Evolutionary conservation across 2,888 invertebrate genomes (phyloP).

Genomic region (Melieria crassipennis): DNA sequence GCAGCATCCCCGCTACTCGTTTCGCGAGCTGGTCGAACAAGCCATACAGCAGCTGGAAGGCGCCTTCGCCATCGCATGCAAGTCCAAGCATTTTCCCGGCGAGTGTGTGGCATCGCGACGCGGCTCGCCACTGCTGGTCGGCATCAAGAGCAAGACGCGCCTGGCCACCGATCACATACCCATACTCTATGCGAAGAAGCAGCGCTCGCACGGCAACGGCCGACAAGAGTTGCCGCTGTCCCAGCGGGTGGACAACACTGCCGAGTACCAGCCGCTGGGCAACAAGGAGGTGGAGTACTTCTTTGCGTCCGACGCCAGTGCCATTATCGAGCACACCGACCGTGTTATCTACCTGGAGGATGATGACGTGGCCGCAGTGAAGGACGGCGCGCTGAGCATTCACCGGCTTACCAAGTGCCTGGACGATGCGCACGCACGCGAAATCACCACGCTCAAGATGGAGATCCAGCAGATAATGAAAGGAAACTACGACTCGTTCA

Average conservation of each 20-base stretch:
- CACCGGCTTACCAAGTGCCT: constrained; percentile 86
- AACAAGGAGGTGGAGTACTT: constrained; percentile 97
- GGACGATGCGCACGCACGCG: constrained; percentile 88
- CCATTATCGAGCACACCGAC: constrained; percentile 99
- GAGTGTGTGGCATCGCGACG: constrained; percentile 96
- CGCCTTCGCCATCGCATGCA: constrained; percentile 97
- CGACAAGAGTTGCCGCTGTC: constrained; percentile 76
- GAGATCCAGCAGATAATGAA: constrained; percentile 99
- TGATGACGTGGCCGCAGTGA: constrained; percentile 95
- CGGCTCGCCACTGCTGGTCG: constrained; percentile 96
- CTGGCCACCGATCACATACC: constrained; percentile 98
- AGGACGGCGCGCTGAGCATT: constrained; percentile 92
- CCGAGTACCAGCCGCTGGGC: constrained; percentile 91
- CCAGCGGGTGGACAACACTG: constrained; percentile 70
- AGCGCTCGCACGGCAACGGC: constrained; percentile 72
- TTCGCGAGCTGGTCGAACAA: constrained; percentile 96
- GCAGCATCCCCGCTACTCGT: constrained; percentile 88
- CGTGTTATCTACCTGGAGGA: constrained; percentile 97
- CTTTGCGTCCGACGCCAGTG: constrained; percentile 99
- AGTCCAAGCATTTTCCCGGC: constrained; percentile 94
- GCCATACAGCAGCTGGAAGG: constrained; percentile 98
- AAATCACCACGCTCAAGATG: constrained; percentile 96
- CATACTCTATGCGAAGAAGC: constrained; percentile 83
- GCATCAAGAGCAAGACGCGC: constrained; percentile 94
- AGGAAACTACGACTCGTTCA: constrained; percentile 97